phyloP scores from a whole-genome alignment of 2,888 invertebrate species.

The Pristionchus mayeri region DNA sequence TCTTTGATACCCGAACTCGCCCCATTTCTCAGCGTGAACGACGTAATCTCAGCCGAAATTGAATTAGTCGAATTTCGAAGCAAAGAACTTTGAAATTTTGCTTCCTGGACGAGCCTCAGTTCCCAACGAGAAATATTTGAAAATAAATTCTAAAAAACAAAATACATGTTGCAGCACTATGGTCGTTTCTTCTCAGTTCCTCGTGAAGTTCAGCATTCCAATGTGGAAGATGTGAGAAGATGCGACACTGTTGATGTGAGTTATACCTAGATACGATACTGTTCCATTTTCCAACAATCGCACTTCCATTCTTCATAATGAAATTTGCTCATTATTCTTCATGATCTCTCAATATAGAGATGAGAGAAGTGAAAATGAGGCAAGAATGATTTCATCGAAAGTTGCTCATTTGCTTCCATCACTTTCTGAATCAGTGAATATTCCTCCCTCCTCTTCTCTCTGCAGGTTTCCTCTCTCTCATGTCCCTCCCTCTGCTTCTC shows the following conservation, averaged over 20 bases:
- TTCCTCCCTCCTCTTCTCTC: too few relatives aligned
- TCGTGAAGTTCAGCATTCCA: neutral
- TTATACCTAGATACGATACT: too few relatives aligned
- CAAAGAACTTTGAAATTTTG: neutral
- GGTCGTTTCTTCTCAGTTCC: slow-evolving; percentile 9
- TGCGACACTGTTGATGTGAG: slow-evolving; percentile 23
- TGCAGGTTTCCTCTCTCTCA: neutral
- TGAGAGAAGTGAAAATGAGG: too few relatives aligned
- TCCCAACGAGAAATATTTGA: too few relatives aligned
- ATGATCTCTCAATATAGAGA: too few relatives aligned
- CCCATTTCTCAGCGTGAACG: neutral
- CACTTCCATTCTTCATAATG: too few relatives aligned
- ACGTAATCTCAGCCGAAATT: slow-evolving; percentile 32
- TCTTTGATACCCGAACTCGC: too few relatives aligned
- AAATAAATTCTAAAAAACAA: neutral
- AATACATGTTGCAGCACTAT: slow-evolving; percentile 21
- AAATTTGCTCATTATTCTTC: too few relatives aligned
- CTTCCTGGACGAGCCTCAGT: neutral
- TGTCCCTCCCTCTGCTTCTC: neutral
- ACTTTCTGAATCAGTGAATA: too few relatives aligned
- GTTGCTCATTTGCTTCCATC: too few relatives aligned
- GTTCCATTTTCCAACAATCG: neutral
- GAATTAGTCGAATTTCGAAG: neutral
- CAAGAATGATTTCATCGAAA: too few relatives aligned
- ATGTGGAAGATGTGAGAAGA: neutral